These are phyloP conservation scores for Sanderia malayensis DNA, from an alignment of 30 jellyfish, hydroid and myxozoan genomes.

Conservation along the genomic window DNA sequence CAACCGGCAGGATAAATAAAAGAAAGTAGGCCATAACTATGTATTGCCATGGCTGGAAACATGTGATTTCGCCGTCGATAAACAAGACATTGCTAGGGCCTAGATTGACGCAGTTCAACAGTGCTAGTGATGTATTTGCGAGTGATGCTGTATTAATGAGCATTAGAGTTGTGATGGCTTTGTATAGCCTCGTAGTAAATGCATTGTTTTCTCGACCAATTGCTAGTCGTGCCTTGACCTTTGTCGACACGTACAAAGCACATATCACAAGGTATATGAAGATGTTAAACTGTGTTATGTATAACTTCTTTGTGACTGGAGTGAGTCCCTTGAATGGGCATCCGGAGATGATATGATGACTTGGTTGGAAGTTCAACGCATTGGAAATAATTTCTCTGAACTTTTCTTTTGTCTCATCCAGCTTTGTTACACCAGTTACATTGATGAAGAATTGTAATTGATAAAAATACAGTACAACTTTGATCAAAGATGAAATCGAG, in stretches of 20 bases:
- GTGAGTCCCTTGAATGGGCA: conserved; percentile 36
- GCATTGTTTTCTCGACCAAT: neutral
- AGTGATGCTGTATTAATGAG: conserved; percentile 10
- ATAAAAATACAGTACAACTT: conserved; percentile 12
- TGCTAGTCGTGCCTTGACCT: neutral
- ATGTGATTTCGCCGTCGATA: conserved; percentile 48
- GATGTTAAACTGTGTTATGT: conserved; percentile 13
- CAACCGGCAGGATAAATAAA: conserved; percentile 18
- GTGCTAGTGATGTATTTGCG: conserved; percentile 10
- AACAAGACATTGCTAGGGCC: conserved; percentile 1
- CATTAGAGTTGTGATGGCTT: conserved; percentile 3
- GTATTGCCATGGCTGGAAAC: conserved; percentile 43
- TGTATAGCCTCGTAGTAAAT: conserved; percentile 5
- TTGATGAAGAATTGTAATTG: conserved; percentile 13
- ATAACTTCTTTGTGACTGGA: conserved; percentile 20
- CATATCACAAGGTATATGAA: neutral
- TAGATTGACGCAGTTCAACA: conserved; percentile 22
- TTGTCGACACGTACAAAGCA: neutral
- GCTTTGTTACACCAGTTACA: neutral
- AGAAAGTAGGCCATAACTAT: conserved; percentile 8
- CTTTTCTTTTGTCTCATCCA: neutral
- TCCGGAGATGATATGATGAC: conserved; percentile 2
- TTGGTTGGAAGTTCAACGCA: conserved; percentile 6
- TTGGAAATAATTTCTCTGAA: neutral
- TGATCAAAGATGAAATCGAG: conserved; percentile 3